These are phyloP conservation scores for Dendrolimus kikuchii DNA, from an alignment of 1,140 invertebrate genomes.

Conservation along the genomic window DNA sequence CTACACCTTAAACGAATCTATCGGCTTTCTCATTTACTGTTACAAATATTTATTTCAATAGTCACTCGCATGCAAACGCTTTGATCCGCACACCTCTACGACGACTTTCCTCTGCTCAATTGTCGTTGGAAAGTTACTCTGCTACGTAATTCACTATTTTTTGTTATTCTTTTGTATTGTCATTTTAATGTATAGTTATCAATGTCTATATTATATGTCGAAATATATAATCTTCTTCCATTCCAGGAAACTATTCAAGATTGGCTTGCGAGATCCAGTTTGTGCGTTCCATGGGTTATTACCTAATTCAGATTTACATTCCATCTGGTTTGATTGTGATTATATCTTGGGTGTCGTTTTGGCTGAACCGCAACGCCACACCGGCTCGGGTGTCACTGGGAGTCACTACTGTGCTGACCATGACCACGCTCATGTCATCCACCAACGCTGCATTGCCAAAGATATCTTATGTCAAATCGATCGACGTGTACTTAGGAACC, in stretches of 20 bases:
- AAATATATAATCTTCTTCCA: conserved; percentile 3
- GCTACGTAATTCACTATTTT: conserved; percentile 6
- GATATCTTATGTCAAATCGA: conserved; percentile 98
- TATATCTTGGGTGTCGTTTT: conserved; percentile 98
- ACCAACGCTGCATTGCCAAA: conserved; percentile 98
- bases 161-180: neutral
- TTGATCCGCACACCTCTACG: conserved; percentile 5
- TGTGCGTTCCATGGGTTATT: conserved; percentile 98
- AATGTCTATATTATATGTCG: neutral
- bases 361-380: conserved; percentile 93
- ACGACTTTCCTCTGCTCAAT: conserved; percentile 10
- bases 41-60: neutral
- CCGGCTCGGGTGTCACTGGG: conserved; percentile 96
- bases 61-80: conserved; percentile 9
- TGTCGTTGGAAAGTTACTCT: conserved; percentile 9
- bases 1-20: too few relatives aligned
- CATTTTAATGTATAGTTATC: too few relatives aligned
- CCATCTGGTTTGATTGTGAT: conserved; percentile 98
- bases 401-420: conserved; percentile 97
- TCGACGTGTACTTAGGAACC: conserved; percentile 97
- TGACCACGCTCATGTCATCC: conserved; percentile 99
- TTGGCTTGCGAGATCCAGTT: conserved; percentile 97
- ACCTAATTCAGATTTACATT: conserved; percentile 99
- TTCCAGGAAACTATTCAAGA: conserved; percentile 96
- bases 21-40: neutral